A percentile compares a stretch with the other conserved stretches of the same genome.
Evolutionary conservation across 2,888 invertebrate species (phyloP).

Genomic region (Hydraecia micacea): DNA sequence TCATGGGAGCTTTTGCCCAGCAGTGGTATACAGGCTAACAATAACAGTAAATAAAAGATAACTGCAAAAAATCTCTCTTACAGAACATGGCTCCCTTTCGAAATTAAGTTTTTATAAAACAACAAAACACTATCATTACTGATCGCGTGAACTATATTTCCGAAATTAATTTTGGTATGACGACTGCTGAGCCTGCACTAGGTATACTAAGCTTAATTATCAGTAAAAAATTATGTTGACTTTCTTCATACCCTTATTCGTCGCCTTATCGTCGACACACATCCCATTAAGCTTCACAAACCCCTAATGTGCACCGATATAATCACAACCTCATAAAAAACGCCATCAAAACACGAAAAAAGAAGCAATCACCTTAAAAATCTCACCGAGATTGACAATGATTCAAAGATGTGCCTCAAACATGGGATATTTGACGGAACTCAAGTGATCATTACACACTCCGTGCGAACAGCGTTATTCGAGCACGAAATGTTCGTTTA

Average conservation of each 20-base stretch:
- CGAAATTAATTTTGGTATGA: neutral
- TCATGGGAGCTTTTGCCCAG: no score
- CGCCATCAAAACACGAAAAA: constrained; percentile 33
- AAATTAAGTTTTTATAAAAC: neutral
- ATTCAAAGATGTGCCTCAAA: constrained; percentile 52
- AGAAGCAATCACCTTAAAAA: constrained; percentile 45
- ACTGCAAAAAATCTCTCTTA: neutral
- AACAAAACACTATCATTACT: neutral
- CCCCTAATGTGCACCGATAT: constrained; percentile 19
- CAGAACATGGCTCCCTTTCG: no score
- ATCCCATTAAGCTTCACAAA: neutral
- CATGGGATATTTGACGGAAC: constrained; percentile 68
- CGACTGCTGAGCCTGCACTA: no score
- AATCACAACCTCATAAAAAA: constrained; percentile 35
- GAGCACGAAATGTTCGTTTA: constrained; percentile 81
- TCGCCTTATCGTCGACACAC: neutral
- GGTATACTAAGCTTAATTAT: neutral
- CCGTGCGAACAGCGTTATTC: constrained; percentile 76
- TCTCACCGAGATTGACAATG: constrained; percentile 49
- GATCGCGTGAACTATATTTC: neutral
- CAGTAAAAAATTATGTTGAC: neutral
- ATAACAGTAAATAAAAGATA: neutral
- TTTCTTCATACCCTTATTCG: neutral
- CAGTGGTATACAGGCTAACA: no score
- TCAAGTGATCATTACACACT: constrained; percentile 76